phyloP scores from a whole-genome alignment of 2,888 invertebrate species.

The Melanchra persicariae region DNA sequence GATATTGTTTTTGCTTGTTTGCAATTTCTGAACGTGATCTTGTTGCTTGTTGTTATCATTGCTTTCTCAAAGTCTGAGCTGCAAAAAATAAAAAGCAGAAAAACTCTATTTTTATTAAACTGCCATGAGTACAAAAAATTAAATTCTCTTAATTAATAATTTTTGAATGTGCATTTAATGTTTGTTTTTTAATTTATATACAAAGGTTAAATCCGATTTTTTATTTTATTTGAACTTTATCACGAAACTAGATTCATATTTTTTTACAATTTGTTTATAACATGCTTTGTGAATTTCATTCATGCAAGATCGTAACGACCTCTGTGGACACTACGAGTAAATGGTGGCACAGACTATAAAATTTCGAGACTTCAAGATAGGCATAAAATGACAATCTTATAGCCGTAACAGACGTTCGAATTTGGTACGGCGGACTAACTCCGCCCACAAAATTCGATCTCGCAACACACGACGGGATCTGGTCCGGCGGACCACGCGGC shows the following conservation, averaged over 20 bases:
- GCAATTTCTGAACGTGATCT: neutral
- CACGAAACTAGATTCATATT: neutral
- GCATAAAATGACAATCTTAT: slow-evolving; percentile 33
- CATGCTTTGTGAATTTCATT: slow-evolving; percentile 78
- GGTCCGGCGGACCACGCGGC: too few relatives aligned
- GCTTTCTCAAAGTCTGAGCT: neutral
- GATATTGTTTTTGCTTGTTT: neutral
- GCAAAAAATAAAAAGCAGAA: neutral
- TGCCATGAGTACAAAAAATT: neutral
- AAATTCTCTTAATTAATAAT: neutral
- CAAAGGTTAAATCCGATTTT: neutral
- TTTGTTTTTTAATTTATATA: neutral
- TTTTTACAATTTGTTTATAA: slow-evolving; percentile 19
- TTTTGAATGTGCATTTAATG: neutral
- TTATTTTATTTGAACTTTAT: neutral
- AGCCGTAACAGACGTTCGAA: too few relatives aligned
- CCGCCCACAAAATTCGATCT: too few relatives aligned
- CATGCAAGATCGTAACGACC: slow-evolving; percentile 63
- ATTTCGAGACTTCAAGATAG: neutral
- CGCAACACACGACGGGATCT: too few relatives aligned
- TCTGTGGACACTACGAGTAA: slow-evolving; percentile 63
- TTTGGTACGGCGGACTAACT: too few relatives aligned
- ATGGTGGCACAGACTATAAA: slow-evolving; percentile 59
- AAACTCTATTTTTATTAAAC: neutral
- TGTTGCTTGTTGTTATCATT: neutral